Base-by-base conservation (phyloP, 2,113 vertebrate species). In the Zeus faber region DNA sequence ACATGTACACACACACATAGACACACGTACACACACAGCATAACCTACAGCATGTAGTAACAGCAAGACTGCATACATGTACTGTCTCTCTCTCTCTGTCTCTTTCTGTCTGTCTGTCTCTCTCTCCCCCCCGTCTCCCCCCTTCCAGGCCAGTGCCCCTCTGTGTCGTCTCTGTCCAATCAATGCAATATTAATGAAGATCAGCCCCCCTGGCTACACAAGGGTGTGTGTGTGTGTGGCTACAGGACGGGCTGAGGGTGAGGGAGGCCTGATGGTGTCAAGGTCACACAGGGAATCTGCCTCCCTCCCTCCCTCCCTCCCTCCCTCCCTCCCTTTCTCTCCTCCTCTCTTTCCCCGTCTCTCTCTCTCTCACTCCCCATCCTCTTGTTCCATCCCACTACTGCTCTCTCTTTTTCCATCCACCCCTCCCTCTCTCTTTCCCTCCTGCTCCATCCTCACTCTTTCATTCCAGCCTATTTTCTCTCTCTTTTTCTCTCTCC, bases 341-440 rank as follows among this genome's bases (percentile, higher is more conserved):
- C 16, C 40, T 51, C 5, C 4, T 67, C 50, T 60, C 13, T 52
- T 53, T 58, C 46, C 67, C 9, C 26, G 53, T 65, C 61, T 35
- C 5, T 27, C 47, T 22, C 16, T 21, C 24, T 14, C 33, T 13
- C 21, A n/a, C n/a, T n/a, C n/a, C n/a, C n/a, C n/a, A n/a, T n/a
- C n/a, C n/a, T n/a, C n/a, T n/a, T n/a, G n/a, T n/a, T n/a, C n/a
- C n/a, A n/a, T n/a, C n/a, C n/a, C n/a, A n/a, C n/a, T n/a, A n/a
- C n/a, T n/a, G n/a, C n/a, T n/a, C n/a, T n/a, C n/a, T n/a, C n/a
- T n/a, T n/a, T n/a, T n/a, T n/a, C n/a, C n/a, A n/a, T n/a, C n/a
- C n/a, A n/a, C n/a, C n/a, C n/a, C n/a, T n/a, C n/a, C n/a, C n/a
- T n/a, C n/a, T n/a, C n/a, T n/a, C n/a, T n/a, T 39, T 51, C 20